Percentiles rank a stretch among this genome's conserved stretches.
Conservation (phyloP, 1,140 invertebrate species). For the Drosophila pallidifrons region DNA sequence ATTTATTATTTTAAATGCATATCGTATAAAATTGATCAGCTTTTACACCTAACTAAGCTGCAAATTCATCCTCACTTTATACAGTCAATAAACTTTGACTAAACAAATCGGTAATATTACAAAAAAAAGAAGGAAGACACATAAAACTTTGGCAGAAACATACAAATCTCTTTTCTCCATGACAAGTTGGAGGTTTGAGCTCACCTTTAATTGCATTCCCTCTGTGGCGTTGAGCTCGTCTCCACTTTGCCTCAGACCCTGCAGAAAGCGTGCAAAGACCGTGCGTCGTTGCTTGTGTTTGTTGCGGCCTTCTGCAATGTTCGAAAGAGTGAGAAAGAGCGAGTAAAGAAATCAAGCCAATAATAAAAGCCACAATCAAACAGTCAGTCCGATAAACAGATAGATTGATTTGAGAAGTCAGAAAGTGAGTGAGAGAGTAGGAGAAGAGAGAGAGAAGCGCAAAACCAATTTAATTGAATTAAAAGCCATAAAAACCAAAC, state of each 20-base stretch:
- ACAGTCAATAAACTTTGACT: neutral
- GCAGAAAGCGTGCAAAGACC: slow-evolving; percentile 80
- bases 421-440: slow-evolving; percentile 19
- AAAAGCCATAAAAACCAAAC: slow-evolving; percentile 79
- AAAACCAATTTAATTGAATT: slow-evolving; percentile 79
- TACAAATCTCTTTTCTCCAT: slow-evolving; percentile 10
- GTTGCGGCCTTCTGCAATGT: slow-evolving; percentile 74
- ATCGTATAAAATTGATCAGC: no score
- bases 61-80: no score
- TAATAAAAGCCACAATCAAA: slow-evolving; percentile 61
- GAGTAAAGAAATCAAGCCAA: slow-evolving; percentile 49
- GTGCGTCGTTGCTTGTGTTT: slow-evolving; percentile 80
- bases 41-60: no score
- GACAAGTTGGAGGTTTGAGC: slow-evolving; percentile 34
- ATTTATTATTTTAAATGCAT: no score
- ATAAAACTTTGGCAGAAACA: neutral
- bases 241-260: slow-evolving; percentile 74
- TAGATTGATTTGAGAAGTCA: slow-evolving; percentile 38
- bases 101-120: no score
- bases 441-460: slow-evolving; percentile 27
- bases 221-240: slow-evolving; percentile 80
- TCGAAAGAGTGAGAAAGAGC: neutral
- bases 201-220: slow-evolving; percentile 84
- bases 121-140: neutral
- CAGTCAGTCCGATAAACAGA: slow-evolving; percentile 52